Conservation (phyloP, 2,797 vertebrate genomes). For the Rhinogobio ventralis region DNA sequence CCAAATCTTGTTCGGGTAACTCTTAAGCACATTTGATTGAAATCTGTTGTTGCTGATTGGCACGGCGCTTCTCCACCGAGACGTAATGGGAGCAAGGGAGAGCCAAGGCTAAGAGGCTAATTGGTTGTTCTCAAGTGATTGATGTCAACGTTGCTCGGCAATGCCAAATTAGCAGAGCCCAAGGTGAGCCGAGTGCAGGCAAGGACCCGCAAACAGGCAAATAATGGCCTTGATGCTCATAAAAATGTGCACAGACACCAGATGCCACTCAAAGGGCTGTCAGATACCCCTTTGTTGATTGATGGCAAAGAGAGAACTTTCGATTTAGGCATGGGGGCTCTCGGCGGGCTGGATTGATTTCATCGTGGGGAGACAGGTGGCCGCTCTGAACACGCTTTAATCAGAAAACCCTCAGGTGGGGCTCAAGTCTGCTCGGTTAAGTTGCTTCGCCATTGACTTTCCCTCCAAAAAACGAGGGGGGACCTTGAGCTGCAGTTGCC, state of each 20-base stretch:
- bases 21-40: slow-evolving; percentile 47
- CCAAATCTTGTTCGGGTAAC: not conserved
- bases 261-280: slow-evolving; percentile 61
- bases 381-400: slow-evolving; percentile 43
- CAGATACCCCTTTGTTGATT: slow-evolving; percentile 52
- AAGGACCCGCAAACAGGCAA: slow-evolving; percentile 62
- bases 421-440: slow-evolving; percentile 36
- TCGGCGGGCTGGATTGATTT: slow-evolving; percentile 50
- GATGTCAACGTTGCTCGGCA: slow-evolving; percentile 69
- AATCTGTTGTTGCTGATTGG: slow-evolving; percentile 58
- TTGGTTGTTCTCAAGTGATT: slow-evolving; percentile 73
- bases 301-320: slow-evolving; percentile 52
- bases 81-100: slow-evolving; percentile 58
- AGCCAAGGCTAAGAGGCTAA: slow-evolving; percentile 71
- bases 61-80: slow-evolving; percentile 55
- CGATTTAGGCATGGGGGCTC: slow-evolving; percentile 47
- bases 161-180: slow-evolving; percentile 68
- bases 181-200: slow-evolving; percentile 52
- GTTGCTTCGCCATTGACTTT: slow-evolving; percentile 47
- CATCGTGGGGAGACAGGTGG: slow-evolving; percentile 45
- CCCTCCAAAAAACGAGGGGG: slow-evolving; percentile 34
- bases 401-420: slow-evolving; percentile 50
- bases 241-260: slow-evolving; percentile 53
- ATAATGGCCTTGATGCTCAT: slow-evolving; percentile 59
- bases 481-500: slow-evolving; percentile 35